Evolutionary conservation across 2,888 invertebrate genomes (phyloP), one percentile per base, ranked within the genome.

Genomic region (Sarcophaga caerulescens): DNA sequence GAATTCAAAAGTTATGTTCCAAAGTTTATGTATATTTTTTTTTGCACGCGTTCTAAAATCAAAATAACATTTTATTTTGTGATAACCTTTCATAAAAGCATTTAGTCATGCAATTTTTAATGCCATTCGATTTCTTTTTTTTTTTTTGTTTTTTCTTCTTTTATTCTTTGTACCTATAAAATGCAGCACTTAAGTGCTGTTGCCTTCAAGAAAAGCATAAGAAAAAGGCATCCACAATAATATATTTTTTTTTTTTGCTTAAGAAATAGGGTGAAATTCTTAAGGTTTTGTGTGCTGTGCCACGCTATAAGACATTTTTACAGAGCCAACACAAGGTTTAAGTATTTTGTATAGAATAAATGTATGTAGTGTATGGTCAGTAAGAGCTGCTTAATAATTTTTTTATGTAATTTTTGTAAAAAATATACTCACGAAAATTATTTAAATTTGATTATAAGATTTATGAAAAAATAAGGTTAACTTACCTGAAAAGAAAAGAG

Each of bases 131-230:
- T 73, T 74, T 17, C 17, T 52, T 65, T 60, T 74, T 74, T 63
- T 35, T 52, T 47, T 19, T 35, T 6, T 35, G 1, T 35, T 35
- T 35, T 35, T 35, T 35, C 6, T 23, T 4, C 25, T 14, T 35
- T 35, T 35, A 35, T 35, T 35, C 10, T 35, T 35, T 35, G 8
- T 45, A 74, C 45, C 47, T 52, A 65, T 52, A 47, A 63, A 47
- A 57, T 57, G 65, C 75, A 65, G 25, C 14, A 35, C 65, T 75
- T 63, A 65, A 65, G 75, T 35, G 65, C 35, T 65, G 65, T 74
- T 62, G 63, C 63, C 74, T 63, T 69, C 21, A 69, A 69, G 25
- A 10, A 47, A 21, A 59, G 52, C 23, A 57, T 23, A 25, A 35
- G 35, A 25, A n/a, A 63, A 35, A 47, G 25, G 8, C 19, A 52